These are phyloP conservation scores for Varanus salvator DNA, from an alignment of 2,113 vertebrate species.

Conservation along the genomic window DNA sequence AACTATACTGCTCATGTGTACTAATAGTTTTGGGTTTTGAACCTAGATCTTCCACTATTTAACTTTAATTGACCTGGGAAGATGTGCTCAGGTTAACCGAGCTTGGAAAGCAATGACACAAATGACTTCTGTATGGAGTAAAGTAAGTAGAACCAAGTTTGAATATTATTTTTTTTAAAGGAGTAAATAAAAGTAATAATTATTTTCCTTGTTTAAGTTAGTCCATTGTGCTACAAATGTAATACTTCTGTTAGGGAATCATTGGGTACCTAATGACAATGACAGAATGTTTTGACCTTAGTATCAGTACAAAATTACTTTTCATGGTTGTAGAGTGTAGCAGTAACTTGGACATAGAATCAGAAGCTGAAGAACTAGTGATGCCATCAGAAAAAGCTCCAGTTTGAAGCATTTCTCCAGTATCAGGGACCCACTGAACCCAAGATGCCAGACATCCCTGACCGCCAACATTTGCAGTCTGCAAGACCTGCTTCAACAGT, in stretches of 20 bases:
- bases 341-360: too few relatives aligned
- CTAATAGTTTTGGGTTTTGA: slow-evolving; percentile 43
- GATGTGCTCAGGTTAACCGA: slow-evolving; percentile 71
- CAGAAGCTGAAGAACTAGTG: too few relatives aligned
- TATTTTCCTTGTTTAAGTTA: background rate
- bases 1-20: background rate
- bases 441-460: too few relatives aligned
- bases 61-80: slow-evolving; percentile 67
- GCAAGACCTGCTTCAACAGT: too few relatives aligned
- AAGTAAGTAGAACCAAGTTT: slow-evolving; percentile 63
- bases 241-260: background rate
- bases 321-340: too few relatives aligned
- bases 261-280: background rate
- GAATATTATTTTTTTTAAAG: background rate
- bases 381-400: too few relatives aligned
- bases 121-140: slow-evolving; percentile 68
- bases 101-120: slow-evolving; percentile 72
- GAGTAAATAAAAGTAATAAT: background rate
- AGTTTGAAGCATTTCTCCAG: too few relatives aligned
- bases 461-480: too few relatives aligned
- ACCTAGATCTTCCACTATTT: slow-evolving; percentile 71
- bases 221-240: background rate
- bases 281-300: background rate
- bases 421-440: too few relatives aligned
- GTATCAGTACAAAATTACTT: background rate